A percentile compares a stretch with the other conserved stretches of the same genome.
Conservation (phyloP, 2,113 vertebrate genomes). For the Macrotis lagotis region DNA sequence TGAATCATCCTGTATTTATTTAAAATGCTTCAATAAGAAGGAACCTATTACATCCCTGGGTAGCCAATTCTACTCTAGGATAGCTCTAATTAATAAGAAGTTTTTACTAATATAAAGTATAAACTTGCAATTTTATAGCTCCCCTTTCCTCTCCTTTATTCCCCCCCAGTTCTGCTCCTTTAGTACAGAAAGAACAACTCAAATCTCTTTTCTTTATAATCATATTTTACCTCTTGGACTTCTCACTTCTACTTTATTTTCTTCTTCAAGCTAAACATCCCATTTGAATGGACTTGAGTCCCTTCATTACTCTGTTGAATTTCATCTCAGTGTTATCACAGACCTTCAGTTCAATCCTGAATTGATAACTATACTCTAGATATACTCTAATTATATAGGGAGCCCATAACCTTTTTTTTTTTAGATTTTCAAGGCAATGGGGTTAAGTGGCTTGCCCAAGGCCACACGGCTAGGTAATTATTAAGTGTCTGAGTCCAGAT, state of each 20-base stretch:
- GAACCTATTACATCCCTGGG: neutral
- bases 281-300: neutral
- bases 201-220: neutral
- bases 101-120: neutral
- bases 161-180: neutral
- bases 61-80: neutral
- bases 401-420: neutral
- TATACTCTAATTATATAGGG: neutral
- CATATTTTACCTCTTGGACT: neutral
- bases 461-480: too few relatives aligned
- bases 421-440: too few relatives aligned
- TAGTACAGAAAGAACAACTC: neutral
- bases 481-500: too few relatives aligned
- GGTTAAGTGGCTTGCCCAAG: too few relatives aligned
- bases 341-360: neutral
- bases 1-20: neutral
- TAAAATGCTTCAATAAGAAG: neutral
- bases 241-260: neutral
- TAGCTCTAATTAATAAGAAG: neutral
- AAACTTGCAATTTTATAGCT: neutral
- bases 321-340: neutral
- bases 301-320: neutral
- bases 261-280: neutral
- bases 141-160: neutral
- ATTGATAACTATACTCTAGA: neutral